phyloP scores from a whole-genome alignment of 2,113 vertebrate species.

The Ictalurus furcatus region DNA sequence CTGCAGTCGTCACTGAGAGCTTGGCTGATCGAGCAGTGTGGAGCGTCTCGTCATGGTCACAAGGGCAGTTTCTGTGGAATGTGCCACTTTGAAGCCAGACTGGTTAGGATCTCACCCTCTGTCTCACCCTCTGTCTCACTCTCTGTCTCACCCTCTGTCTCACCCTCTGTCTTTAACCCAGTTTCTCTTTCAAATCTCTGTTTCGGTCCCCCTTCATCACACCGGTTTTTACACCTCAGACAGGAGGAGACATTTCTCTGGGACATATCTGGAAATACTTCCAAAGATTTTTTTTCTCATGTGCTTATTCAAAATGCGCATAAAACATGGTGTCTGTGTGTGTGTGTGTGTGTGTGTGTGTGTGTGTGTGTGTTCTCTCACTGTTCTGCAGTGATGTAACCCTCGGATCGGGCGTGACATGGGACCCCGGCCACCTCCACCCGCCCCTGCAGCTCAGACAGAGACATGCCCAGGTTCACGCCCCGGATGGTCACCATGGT shows the following conservation, averaged over 20 bases:
- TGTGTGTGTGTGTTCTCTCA: slow-evolving; percentile 67
- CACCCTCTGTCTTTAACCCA: background rate
- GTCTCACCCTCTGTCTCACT: background rate
- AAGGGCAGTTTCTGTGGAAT: no score
- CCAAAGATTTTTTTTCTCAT: background rate
- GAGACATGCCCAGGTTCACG: slow-evolving; percentile 89
- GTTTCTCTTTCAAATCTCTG: background rate
- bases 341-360: background rate
- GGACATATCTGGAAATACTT: background rate
- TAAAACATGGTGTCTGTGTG: slow-evolving; percentile 41
- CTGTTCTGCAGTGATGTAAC: slow-evolving; percentile 93
- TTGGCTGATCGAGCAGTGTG: no score
- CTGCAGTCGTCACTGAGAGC: no score
- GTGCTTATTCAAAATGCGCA: background rate
- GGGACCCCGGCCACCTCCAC: slow-evolving; percentile 90
- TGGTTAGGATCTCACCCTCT: no score
- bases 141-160: background rate
- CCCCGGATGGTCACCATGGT: slow-evolving; percentile 92
- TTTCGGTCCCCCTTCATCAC: slow-evolving; percentile 48
- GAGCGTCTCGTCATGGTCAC: no score
- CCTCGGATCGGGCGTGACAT: slow-evolving; percentile 81
- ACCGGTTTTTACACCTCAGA: background rate
- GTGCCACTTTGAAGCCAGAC: no score
- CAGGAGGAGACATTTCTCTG: background rate
- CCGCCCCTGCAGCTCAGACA: slow-evolving; percentile 87